Evolutionary conservation across 2,113 vertebrate species (phyloP).

Genomic region (Calyptomena viridis): DNA sequence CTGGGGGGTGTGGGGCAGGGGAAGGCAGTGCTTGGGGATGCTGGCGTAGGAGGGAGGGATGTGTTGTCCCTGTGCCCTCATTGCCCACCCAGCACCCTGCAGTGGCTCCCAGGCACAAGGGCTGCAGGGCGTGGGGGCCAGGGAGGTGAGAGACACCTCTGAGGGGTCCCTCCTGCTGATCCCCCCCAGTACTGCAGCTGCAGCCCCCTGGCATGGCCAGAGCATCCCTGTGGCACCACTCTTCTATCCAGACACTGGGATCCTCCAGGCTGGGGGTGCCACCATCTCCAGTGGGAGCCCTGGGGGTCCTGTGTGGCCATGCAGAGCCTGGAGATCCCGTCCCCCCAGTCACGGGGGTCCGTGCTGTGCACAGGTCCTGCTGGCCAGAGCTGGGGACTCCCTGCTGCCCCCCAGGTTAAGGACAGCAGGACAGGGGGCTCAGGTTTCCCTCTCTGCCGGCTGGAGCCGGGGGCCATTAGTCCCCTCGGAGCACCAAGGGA

Average conservation of each 20-base stretch:
- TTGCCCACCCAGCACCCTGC: neutral
- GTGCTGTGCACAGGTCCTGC: neutral
- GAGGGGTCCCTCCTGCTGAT: neutral
- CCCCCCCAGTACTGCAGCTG: neutral
- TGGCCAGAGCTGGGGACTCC: neutral
- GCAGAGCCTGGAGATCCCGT: fast-evolving
- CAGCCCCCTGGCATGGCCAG: neutral
- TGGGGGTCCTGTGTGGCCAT: neutral
- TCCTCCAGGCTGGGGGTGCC: neutral
- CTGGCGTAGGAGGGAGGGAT: neutral
- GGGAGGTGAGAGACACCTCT: neutral
- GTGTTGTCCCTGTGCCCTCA: neutral
- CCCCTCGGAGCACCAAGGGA: neutral
- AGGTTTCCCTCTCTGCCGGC: neutral
- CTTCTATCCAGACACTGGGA: neutral
- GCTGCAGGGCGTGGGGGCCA: neutral
- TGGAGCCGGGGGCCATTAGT: constrained; percentile 8
- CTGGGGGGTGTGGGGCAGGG: neutral
- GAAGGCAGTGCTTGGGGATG: neutral
- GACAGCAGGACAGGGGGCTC: neutral
- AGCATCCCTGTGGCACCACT: neutral
- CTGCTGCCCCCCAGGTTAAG: neutral
- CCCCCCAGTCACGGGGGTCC: fast-evolving
- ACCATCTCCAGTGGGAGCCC: neutral
- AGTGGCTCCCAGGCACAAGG: neutral